Conservation (phyloP, 1,140 invertebrate species). For the Druon quercuslanigerum region DNA sequence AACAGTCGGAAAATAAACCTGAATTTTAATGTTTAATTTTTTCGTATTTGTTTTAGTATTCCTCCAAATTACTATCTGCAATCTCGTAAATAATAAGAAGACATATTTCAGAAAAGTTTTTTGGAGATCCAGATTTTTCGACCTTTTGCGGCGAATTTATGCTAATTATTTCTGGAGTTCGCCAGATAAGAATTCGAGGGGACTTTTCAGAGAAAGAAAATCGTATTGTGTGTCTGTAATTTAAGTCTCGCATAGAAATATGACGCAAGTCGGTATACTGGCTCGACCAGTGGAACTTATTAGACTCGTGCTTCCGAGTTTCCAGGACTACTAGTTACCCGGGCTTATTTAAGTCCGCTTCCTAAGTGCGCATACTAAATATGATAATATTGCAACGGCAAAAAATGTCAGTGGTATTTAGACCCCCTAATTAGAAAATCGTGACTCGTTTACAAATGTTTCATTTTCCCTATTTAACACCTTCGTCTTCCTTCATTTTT, state of each 20-base stretch:
- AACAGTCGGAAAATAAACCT: neutral
- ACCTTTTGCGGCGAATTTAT: neutral
- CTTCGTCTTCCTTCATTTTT: slow-evolving; percentile 54
- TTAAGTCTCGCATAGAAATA: slow-evolving; percentile 67
- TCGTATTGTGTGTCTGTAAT: slow-evolving; percentile 52
- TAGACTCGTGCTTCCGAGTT: slow-evolving; percentile 70
- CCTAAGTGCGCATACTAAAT: slow-evolving; percentile 76
- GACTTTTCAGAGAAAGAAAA: slow-evolving; percentile 35
- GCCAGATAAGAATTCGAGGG: neutral
- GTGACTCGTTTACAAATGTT: slow-evolving; percentile 75
- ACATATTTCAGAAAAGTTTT: neutral
- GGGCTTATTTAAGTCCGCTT: slow-evolving; percentile 74
- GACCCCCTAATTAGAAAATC: slow-evolving; percentile 74
- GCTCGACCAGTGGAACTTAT: slow-evolving; percentile 72
- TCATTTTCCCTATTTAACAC: slow-evolving; percentile 67
- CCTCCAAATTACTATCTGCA: too few species aligned
- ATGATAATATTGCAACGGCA: slow-evolving; percentile 76
- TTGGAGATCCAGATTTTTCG: too few species aligned
- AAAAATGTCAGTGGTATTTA: slow-evolving; percentile 75
- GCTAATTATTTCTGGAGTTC: neutral
- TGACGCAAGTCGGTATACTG: slow-evolving; percentile 59
- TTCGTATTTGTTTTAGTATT: too few species aligned
- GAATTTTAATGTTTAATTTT: neutral
- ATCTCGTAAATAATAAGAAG: too few species aligned
- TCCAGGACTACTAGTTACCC: slow-evolving; percentile 55